A percentile compares a stretch with the other conserved stretches of the same genome.
Conservation (phyloP, 2,113 vertebrate genomes). For the Ammodytes marinus region DNA sequence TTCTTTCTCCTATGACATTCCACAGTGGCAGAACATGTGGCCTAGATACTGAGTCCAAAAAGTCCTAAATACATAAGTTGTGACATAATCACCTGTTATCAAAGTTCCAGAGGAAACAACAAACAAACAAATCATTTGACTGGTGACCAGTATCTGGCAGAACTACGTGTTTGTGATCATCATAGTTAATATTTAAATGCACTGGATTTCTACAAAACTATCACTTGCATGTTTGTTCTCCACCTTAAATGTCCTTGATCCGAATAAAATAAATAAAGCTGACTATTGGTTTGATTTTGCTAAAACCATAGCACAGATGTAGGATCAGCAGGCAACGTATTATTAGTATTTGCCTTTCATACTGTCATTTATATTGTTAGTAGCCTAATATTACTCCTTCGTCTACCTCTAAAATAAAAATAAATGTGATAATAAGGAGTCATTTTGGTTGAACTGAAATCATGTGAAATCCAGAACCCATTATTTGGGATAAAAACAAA, state of each 20-base stretch:
- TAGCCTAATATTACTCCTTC: neutral
- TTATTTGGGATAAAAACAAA: neutral
- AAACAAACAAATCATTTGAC: neutral
- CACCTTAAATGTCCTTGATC: neutral
- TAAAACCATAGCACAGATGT: neutral
- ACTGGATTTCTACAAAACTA: neutral
- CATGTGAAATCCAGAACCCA: neutral
- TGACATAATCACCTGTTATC: slow-evolving; percentile 3
- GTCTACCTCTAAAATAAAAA: neutral
- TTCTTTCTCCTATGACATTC: slow-evolving; percentile 15
- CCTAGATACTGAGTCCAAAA: neutral
- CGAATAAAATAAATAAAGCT: neutral
- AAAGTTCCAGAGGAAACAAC: neutral
- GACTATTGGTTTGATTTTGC: neutral
- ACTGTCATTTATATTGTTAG: neutral
- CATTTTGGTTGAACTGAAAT: neutral
- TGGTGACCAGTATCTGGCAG: neutral
- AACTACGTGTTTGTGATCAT: neutral
- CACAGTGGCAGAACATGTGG: neutral
- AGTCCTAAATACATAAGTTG: neutral
- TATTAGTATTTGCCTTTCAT: too few species aligned
- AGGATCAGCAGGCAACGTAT: too few species aligned
- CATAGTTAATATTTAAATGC: neutral
- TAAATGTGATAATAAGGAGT: neutral
- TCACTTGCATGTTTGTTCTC: neutral